A percentile compares a stretch with the other conserved stretches of the same genome.
Evolutionary conservation across 2,113 vertebrate genomes (phyloP).

Genomic region (Amphilophus citrinellus): DNA sequence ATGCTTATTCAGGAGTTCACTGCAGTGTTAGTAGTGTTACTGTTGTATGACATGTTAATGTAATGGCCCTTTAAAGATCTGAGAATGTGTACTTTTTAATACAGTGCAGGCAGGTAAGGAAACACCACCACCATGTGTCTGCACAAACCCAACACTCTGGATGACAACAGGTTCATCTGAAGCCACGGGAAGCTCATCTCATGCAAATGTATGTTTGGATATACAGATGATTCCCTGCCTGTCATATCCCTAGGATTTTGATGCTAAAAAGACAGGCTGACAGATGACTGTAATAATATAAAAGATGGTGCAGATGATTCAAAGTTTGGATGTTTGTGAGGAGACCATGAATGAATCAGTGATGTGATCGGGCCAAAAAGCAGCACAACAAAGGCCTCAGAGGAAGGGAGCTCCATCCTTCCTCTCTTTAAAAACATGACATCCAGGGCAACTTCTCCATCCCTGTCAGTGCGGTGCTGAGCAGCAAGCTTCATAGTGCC

Average conservation of each 20-base stretch:
- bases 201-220: constrained; percentile 17
- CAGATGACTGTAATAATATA: not conserved
- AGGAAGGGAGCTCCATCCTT: not conserved
- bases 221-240: not conserved
- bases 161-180: not conserved
- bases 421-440: not conserved
- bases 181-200: not conserved
- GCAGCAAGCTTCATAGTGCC: constrained; percentile 53
- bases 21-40: not conserved
- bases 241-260: not conserved
- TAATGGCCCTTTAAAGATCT: not conserved
- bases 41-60: not conserved
- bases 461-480: constrained; percentile 4
- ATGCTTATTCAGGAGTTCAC: constrained; percentile 39
- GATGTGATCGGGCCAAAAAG: not conserved
- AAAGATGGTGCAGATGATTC: not conserved
- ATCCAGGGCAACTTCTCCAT: constrained; percentile 20
- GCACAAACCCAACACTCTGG: not conserved
- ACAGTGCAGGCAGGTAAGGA: not conserved
- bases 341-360: not conserved
- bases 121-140: constrained; percentile 20
- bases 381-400: not conserved
- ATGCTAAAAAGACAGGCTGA: not conserved
- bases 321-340: constrained; percentile 13
- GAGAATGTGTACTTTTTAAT: not conserved